Base-by-base conservation (phyloP, 2,888 invertebrate species). In the Oscheius myriophilus region DNA sequence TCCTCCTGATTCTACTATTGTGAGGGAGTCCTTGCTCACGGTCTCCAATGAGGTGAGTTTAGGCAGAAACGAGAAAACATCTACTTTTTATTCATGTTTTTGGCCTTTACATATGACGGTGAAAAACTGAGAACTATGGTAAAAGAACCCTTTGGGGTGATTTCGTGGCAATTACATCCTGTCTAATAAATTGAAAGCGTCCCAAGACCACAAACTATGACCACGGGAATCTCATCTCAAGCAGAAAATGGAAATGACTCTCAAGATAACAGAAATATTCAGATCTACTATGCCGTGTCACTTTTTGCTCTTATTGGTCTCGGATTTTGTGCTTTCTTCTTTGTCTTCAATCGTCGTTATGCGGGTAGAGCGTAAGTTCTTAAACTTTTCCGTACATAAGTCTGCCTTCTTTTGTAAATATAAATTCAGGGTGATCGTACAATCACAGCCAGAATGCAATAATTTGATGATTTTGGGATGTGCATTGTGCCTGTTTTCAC, bases 381-480 rank as follows among this genome's bases (percentile, higher is more conserved):
- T 26, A 9, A 12, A 21, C 23, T 25, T 18, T 25, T 12, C n/a
- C 41, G 43, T n/a, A n/a, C 23, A 14, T 16, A 26, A 55, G 16
- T 18, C 4, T 4, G 14, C 3, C 16, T 25, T 14, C 26, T 39
- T 23, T n/a, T 23, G 9, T 12, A 21, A 39, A 39, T 21, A 23
- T 2, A n/a, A n/a, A 82, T 86, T 33, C 90, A 96, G 97, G 88
- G 94, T 96, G 66, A 96, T 98, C 84, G 92, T 93, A 86, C 92
- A 94, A 87, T 97, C 97, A 9, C 96, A 97, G 90, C 96, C 97
- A 2, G 93, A 93, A 42, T 95, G 96, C 89, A 98, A 98, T 89
- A 96, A 94, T 66, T 92, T 97, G 74, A 95, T 97, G 92, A 89
- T 97, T 66, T 91, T 92, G 72, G 98, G 98, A 25, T 94, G 95